These are phyloP conservation scores for Dromiciops gliroides DNA, from an alignment of 2,113 vertebrate genomes.

Conservation along the genomic window DNA sequence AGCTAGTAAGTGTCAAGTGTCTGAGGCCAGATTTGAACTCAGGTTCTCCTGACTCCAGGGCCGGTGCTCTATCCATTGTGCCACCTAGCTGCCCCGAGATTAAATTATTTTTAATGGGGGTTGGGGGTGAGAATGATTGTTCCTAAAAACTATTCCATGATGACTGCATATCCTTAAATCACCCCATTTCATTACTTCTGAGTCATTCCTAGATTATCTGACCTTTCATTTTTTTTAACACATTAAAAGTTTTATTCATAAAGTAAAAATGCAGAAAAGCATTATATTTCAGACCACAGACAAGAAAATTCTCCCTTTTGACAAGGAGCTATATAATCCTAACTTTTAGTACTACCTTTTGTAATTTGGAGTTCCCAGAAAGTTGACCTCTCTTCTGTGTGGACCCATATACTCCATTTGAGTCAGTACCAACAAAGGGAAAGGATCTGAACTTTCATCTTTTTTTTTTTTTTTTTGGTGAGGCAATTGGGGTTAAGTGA, in stretches of 20 bases:
- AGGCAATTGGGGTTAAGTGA: too few relatives aligned
- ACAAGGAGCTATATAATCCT: not conserved
- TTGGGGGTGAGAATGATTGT: not conserved
- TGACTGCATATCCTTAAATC: conserved; percentile 26
- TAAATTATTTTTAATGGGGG: too few relatives aligned
- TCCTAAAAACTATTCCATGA: conserved; percentile 44
- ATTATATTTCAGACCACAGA: not conserved
- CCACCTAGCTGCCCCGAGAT: too few relatives aligned
- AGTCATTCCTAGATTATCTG: conserved; percentile 22
- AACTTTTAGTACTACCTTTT: not conserved
- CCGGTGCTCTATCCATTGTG: too few relatives aligned
- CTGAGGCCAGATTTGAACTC: too few relatives aligned
- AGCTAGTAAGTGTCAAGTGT: too few relatives aligned
- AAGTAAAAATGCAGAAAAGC: not conserved
- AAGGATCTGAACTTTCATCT: too few relatives aligned
- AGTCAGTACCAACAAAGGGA: not conserved
- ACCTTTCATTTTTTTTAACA: too few relatives aligned
- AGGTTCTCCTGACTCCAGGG: too few relatives aligned
- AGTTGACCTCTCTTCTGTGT: not conserved
- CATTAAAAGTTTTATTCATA: not conserved
- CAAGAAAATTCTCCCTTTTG: not conserved
- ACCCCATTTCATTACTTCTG: conserved; percentile 15
- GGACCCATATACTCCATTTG: not conserved
- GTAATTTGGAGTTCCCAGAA: not conserved
- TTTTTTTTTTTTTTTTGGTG: too few relatives aligned